phyloP scores from a whole-genome alignment of 2,113 vertebrate species.

The Arvicanthis niloticus region DNA sequence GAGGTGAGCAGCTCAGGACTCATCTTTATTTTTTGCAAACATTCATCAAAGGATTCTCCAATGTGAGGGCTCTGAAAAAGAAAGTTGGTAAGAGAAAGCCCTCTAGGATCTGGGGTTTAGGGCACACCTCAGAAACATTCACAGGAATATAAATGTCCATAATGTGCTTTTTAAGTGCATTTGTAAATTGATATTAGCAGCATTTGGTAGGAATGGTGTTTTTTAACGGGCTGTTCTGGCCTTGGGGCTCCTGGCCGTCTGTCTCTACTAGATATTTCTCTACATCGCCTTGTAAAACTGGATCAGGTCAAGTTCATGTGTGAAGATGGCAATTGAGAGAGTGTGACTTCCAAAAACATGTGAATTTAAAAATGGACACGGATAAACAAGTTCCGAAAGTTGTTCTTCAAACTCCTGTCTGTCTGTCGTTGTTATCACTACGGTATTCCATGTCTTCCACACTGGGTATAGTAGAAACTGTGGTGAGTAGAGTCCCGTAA shows the following conservation, averaged over 20 bases:
- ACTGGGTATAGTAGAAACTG: background rate
- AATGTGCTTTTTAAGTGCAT: background rate
- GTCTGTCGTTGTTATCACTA: background rate
- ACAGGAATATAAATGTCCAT: background rate
- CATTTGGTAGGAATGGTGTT: background rate
- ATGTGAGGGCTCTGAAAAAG: background rate
- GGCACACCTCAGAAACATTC: background rate
- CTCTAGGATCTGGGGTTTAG: background rate
- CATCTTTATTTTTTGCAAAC: slow-evolving; percentile 11
- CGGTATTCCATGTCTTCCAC: background rate
- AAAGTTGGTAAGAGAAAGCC: background rate
- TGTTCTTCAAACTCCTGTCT: background rate
- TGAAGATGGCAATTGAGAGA: background rate
- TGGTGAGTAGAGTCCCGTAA: background rate
- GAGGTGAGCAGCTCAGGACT: background rate
- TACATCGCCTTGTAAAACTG: background rate
- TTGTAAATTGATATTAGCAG: background rate
- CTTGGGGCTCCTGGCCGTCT: background rate
- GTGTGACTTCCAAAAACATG: background rate
- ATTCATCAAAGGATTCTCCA: background rate
- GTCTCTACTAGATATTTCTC: background rate
- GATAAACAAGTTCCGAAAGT: background rate
- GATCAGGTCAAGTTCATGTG: background rate
- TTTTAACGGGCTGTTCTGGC: background rate
- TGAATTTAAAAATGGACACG: background rate